These are phyloP conservation scores for Pharmacophagus antenor DNA, from an alignment of 2,888 invertebrate species.

Conservation along the genomic window DNA sequence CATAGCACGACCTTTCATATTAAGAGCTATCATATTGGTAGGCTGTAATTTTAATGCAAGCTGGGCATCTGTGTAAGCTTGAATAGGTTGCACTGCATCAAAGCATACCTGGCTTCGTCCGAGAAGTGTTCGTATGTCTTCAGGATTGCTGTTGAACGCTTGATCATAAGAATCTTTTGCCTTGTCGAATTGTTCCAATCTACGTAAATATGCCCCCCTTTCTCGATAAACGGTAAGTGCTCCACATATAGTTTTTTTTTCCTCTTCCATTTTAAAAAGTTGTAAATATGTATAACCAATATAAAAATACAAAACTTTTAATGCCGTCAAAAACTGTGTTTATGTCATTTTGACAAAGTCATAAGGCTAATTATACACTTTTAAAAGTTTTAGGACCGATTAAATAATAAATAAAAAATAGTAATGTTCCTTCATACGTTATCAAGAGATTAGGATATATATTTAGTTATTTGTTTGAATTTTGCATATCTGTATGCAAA, in stretches of 20 bases:
- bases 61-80: slow-evolving; percentile 69
- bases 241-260: slow-evolving; percentile 64
- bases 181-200: slow-evolving; percentile 71
- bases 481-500: too few species aligned
- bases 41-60: slow-evolving; percentile 67
- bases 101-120: slow-evolving; percentile 71
- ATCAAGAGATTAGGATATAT: too few species aligned
- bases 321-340: slow-evolving; percentile 23
- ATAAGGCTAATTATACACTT: background rate
- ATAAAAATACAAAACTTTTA: slow-evolving; percentile 27
- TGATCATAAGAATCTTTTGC: slow-evolving; percentile 69
- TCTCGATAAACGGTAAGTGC: slow-evolving; percentile 71
- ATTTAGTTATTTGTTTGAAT: too few species aligned
- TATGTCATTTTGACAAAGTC: slow-evolving; percentile 14
- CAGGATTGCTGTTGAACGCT: slow-evolving; percentile 55
- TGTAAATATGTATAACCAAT: slow-evolving; percentile 16
- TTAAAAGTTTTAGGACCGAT: background rate
- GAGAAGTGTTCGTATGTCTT: slow-evolving; percentile 62
- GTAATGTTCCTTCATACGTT: too few species aligned
- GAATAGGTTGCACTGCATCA: slow-evolving; percentile 66
- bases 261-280: slow-evolving; percentile 62
- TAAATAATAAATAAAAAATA: too few species aligned
- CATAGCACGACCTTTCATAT: slow-evolving; percentile 72
- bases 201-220: slow-evolving; percentile 64
- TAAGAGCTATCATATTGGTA: slow-evolving; percentile 64